A percentile compares a stretch with the other conserved stretches of the same genome.
These are phyloP conservation scores for Henicopernis longicauda DNA, from an alignment of 2,113 vertebrate genomes.

Conservation along the genomic window DNA sequence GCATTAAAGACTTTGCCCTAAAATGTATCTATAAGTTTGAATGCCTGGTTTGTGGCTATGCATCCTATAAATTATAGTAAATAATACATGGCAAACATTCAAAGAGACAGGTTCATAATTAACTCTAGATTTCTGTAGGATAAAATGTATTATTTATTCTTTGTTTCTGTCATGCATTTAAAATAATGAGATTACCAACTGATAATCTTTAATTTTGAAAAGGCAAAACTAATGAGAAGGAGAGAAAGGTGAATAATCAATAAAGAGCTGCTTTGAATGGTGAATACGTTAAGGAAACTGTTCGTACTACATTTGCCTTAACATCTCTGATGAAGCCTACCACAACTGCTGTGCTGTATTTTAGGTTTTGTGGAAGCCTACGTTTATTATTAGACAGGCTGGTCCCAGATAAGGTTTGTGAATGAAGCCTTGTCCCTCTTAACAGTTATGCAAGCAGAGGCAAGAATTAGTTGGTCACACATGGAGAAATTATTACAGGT, in stretches of 20 bases:
- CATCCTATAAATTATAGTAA: neutral
- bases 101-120: neutral
- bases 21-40: neutral
- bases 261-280: neutral
- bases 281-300: neutral
- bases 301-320: neutral
- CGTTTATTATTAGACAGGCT: neutral
- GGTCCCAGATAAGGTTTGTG: neutral
- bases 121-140: neutral
- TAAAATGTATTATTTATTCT: neutral
- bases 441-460: neutral
- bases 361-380: neutral
- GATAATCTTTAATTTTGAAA: neutral
- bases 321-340: neutral
- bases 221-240: neutral
- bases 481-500: neutral
- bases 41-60: neutral
- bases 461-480: neutral
- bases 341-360: neutral
- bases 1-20: neutral
- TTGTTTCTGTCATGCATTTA: neutral
- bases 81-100: neutral
- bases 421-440: neutral
- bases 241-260: neutral
- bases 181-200: neutral